Conservation (phyloP, 1,140 invertebrate genomes). For the Drosophila nigrodunni region DNA sequence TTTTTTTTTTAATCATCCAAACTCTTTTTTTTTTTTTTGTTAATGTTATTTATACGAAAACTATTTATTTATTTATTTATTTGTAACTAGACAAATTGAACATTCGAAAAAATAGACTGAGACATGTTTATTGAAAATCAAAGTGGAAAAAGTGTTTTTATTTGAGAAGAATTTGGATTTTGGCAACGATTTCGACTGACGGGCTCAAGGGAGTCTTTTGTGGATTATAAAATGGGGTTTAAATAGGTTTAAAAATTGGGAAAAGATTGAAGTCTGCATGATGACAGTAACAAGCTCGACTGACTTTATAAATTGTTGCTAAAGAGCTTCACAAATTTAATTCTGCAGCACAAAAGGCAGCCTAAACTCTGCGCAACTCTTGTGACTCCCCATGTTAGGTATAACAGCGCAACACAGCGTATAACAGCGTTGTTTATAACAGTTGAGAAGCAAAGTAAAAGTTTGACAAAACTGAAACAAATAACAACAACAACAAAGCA, state of each 20-base stretch:
- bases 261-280: no score
- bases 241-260: no score
- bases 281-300: no score
- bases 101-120: conserved; percentile 71
- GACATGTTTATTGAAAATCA: conserved; percentile 68
- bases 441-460: conserved; percentile 62
- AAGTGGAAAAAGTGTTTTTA: neutral
- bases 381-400: neutral
- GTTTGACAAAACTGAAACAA: conserved; percentile 29
- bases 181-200: no score
- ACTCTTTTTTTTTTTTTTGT: conserved; percentile 25
- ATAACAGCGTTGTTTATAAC: conserved; percentile 46
- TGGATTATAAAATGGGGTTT: no score
- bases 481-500: conserved; percentile 1
- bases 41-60: conserved; percentile 67
- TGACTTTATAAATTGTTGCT: no score
- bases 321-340: no score
- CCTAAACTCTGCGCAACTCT: neutral
- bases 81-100: conserved; percentile 79
- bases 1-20: conserved; percentile 39
- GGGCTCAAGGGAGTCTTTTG: no score
- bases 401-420: conserved; percentile 37
- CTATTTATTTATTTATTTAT: conserved; percentile 82
- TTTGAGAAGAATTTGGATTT: neutral
- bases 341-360: neutral